phyloP scores from a whole-genome alignment of 1,140 invertebrate species.

The Diplogasteroides magnus region DNA sequence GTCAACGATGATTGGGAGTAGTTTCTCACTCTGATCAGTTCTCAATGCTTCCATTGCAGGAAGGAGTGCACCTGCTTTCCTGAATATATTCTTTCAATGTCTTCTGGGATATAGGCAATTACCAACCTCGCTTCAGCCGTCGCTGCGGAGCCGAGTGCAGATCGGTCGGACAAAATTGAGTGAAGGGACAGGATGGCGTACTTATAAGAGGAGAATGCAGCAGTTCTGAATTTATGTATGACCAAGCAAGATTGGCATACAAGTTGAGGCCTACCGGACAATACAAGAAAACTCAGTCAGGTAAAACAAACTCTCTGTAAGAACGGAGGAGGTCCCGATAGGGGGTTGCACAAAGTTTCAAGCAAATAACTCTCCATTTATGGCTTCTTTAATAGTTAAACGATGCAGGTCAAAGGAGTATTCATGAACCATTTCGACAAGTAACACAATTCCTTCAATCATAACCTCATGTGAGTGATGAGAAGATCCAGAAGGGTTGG shows the following conservation, averaged over 20 bases:
- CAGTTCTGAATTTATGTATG: no score
- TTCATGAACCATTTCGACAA: no score
- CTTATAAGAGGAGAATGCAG: conserved; percentile 10
- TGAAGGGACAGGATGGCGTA: conserved; percentile 17
- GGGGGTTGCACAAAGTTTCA: no score
- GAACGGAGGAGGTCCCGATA: no score
- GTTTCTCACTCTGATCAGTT: conserved; percentile 17
- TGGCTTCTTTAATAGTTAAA: no score
- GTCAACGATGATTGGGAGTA: conserved; percentile 17
- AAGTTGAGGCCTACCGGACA: no score
- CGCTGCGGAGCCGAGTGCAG: conserved; percentile 10
- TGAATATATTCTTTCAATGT: not conserved
- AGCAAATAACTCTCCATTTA: no score
- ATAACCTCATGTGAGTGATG: conserved; percentile 18
- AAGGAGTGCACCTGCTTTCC: not conserved
- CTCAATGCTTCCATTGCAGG: conserved; percentile 8
- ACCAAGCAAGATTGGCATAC: no score
- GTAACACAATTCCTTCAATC: conserved; percentile 1
- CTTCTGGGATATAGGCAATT: not conserved
- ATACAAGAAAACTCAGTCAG: no score
- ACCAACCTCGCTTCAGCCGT: conserved; percentile 14
- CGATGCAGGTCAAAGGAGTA: no score
- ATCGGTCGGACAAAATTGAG: conserved; percentile 17
- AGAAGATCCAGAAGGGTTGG: conserved; percentile 9
- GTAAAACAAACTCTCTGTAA: no score